Base-by-base conservation (phyloP, 2,797 vertebrate species). In the Erpetoichthys calabaricus region DNA sequence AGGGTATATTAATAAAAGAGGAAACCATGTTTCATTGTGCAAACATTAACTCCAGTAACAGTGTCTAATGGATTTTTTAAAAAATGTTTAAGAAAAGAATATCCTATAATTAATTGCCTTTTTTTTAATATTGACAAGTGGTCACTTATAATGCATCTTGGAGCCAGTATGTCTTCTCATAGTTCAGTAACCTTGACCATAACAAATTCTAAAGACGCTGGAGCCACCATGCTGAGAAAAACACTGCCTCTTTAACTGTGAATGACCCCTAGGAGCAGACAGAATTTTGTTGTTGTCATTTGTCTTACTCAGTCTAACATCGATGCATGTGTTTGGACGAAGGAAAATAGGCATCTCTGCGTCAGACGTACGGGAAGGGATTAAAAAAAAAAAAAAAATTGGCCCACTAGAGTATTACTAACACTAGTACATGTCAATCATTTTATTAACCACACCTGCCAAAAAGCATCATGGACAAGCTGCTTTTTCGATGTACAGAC, bases 131-230 rank as follows among this genome's bases (percentile, higher is more conserved):
- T 41, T 59, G 61, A 63, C 68, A 67, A 67, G 62, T 63, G 63
- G 65, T 72, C 73, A 74, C 69, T 61, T 57, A 8, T 4, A 54
- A 7, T 7, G 47, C 7, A 49, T 49, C 47, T 49, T 54, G 25
- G 41, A 54, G 53, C 5, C 64, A 9, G 5, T 6, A 9, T 51
- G 50, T 51, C 8, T 51, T 51, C 69, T 8, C 41, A 47, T 4
- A 72, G 81, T 79, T 85, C 80, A 82, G 57, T 62, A 59, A 69
- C 77, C 60, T 64, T 66, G 45, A 72, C 69, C 70, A 45, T 76
- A 47, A 70, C 72, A 58, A 87, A 85, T 81, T 67, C 64, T 69
- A 60, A 62, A 64, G 73, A 76, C 79, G 65, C 64, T 79, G 76
- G 75, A 66, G 68, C 77, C 65, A 62, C 67, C 74, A 64, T 62